Percentiles rank a stretch among this genome's conserved stretches.
These are phyloP conservation scores for Pocillopora meandrina DNA, from an alignment of 92 coral and sea anemone species.

Conservation along the genomic window DNA sequence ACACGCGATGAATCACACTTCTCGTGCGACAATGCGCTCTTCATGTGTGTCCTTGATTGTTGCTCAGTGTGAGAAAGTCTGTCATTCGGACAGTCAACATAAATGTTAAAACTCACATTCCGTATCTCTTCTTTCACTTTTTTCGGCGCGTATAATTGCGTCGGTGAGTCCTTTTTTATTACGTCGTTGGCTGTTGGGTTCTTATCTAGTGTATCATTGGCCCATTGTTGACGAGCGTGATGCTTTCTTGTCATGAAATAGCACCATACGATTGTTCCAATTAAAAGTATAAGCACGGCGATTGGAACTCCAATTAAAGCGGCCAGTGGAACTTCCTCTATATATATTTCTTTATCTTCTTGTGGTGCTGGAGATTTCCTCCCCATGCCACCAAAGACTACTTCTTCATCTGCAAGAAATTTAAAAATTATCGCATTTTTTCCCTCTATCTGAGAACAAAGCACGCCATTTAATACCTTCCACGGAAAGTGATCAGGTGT, in stretches of 20 bases:
- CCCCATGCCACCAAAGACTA: background rate
- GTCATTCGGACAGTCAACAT: conserved; percentile 40
- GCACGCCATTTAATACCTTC: too few relatives aligned
- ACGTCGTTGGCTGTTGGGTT: background rate
- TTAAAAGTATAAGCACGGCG: conserved; percentile 67
- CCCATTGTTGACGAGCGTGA: conserved; percentile 15
- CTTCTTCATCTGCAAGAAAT: conserved; percentile 1
- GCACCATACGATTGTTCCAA: conserved; percentile 85
- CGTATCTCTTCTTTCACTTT: background rate
- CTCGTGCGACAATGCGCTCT: background rate
- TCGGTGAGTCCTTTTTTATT: background rate
- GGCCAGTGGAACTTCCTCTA: conserved; percentile 71
- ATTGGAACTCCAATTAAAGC: conserved; percentile 82
- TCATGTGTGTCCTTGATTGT: background rate
- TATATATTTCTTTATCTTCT: background rate
- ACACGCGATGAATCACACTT: background rate
- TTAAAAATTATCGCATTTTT: background rate
- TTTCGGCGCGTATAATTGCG: background rate
- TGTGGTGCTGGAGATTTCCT: conserved; percentile 8
- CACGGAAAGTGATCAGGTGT: too few relatives aligned
- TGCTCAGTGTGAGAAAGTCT: background rate
- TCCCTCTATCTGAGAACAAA: too few relatives aligned
- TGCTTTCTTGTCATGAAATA: conserved; percentile 62
- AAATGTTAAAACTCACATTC: conserved; percentile 33
- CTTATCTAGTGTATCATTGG: background rate